Percentiles rank a stretch among this genome's conserved stretches.
These are phyloP conservation scores for Prochilodus magdalenae DNA, from an alignment of 2,113 vertebrate species.

Conservation along the genomic window DNA sequence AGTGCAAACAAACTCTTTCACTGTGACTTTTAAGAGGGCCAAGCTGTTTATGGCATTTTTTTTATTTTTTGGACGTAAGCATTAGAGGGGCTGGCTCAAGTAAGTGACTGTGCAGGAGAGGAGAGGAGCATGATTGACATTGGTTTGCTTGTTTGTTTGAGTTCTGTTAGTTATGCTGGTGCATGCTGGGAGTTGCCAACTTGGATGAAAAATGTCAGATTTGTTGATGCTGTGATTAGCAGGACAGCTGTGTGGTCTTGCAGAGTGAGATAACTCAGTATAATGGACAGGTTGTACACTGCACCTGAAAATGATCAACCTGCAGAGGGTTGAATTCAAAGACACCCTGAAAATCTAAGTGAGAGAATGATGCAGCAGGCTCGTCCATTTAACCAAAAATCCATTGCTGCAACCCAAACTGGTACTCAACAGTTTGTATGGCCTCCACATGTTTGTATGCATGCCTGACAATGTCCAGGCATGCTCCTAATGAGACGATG, in stretches of 20 bases:
- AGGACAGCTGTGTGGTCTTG: background rate
- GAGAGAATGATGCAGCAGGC: no score
- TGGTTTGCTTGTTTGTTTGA: background rate
- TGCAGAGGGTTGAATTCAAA: no score
- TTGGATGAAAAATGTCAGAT: background rate
- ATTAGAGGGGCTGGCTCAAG: background rate
- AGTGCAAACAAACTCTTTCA: conserved; percentile 11
- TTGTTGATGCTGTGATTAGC: background rate
- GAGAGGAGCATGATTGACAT: conserved; percentile 12
- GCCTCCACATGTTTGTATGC: no score
- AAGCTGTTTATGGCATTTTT: conserved; percentile 14
- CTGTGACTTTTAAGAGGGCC: conserved; percentile 42
- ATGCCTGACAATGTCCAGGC: no score
- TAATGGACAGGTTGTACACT: background rate
- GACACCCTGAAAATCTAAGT: no score
- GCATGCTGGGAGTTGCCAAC: background rate
- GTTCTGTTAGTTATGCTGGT: background rate
- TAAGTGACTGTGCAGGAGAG: background rate
- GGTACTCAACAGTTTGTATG: no score
- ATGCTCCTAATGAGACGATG: no score
- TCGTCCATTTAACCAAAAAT: no score
- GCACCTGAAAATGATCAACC: no score
- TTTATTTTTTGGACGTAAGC: conserved; percentile 16
- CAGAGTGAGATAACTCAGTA: background rate
- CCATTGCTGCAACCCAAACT: no score